phyloP scores from a whole-genome alignment of 2,797 vertebrate genomes.

The Hemitrygon akajei region DNA sequence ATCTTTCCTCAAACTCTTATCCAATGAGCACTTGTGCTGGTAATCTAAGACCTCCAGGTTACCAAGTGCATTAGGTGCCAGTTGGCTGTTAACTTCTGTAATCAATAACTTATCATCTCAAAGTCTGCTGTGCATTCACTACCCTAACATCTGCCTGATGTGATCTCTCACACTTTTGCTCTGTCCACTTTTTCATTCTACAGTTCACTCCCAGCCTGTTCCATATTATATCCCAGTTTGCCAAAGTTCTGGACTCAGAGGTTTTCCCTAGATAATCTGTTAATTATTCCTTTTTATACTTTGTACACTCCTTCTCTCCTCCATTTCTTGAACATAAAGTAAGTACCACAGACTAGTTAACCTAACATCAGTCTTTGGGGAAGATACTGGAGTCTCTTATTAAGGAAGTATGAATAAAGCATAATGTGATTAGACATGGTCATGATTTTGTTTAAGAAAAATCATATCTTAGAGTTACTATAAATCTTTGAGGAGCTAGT shows the following conservation, averaged over 20 bases:
- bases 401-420: too few relatives aligned
- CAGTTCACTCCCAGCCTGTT: neutral
- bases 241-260: neutral
- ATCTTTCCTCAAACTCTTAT: neutral
- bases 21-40: neutral
- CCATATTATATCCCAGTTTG: neutral
- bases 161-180: neutral
- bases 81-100: neutral
- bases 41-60: neutral
- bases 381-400: too few relatives aligned
- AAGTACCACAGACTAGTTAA: too few relatives aligned
- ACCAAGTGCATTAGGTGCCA: neutral
- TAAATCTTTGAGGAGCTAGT: too few relatives aligned
- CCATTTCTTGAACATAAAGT: too few relatives aligned
- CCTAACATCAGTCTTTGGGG: too few relatives aligned
- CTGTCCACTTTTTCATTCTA: neutral
- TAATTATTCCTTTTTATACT: neutral
- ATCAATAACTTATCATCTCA: neutral
- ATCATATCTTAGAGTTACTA: too few relatives aligned
- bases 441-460: too few relatives aligned
- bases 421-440: too few relatives aligned
- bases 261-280: neutral
- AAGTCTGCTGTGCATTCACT: neutral
- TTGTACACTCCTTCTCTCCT: neutral
- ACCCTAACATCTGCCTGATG: neutral